Evolutionary conservation across 2,888 invertebrate species (phyloP), one percentile per base, ranked within the genome.

Genomic region (Phalera bucephala): DNA sequence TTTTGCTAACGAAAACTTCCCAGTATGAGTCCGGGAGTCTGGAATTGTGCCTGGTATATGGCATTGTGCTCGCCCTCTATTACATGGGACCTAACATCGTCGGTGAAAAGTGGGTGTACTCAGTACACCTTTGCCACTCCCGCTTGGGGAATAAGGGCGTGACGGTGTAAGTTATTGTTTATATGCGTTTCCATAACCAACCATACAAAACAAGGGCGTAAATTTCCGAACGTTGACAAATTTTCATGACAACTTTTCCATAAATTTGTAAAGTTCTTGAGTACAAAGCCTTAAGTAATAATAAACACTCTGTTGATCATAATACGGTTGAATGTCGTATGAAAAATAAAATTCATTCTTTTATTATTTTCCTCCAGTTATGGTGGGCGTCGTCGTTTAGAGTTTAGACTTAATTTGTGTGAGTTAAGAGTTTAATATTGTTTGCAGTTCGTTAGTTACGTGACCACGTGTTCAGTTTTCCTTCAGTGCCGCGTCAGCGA

Each of bases 401-500:
- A 41, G 30, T 37, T 37, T 42, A 11, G 10, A 27, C 43, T 45
- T 31, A 45, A 36, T 23, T 0, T 0, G 7, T 5, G 0, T 10
- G 3, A 9, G 0, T 8, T 14, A 50, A 50, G 31, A 38, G 47
- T 50, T 28, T 19, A 45, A 31, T 48, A 31, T 56, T 7, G 32
- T 36, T 27, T 41, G 37, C 34, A 22, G 21, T 13, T 22, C 13
- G n/a, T 31, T 25, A 17, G 12, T 37, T 33, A 20, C 30, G 28
- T 38, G 45, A 37, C 65, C 77, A 82, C 80, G 80, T 82, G 83
- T 60, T 72, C 52, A 42, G 52, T 63, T 73, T 75, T 46, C 48
- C 52, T 51, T 76, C 82, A 84, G 84, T 84, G 56, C 52, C 72
- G 70, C 72, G 72, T 64, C 58, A 69, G 77, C 59, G 62, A 71